Evolutionary conservation across 1,140 invertebrate genomes (phyloP), one percentile per base, ranked within the genome.

Genomic region (Daktulosphaira vitifoliae): DNA sequence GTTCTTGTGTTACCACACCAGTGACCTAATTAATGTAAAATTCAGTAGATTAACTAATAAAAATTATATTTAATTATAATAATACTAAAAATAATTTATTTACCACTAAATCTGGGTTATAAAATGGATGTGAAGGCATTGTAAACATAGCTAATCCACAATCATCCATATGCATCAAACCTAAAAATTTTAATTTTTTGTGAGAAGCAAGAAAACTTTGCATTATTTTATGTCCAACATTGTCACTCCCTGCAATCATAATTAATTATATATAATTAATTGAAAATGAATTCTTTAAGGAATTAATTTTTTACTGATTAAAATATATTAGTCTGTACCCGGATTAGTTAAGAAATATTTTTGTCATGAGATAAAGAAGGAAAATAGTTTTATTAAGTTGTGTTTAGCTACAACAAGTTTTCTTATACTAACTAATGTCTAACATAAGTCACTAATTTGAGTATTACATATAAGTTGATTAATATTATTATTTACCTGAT

Each of bases 401-500:
- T n/a, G n/a, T n/a, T n/a, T n/a, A n/a, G n/a, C n/a, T n/a, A n/a
- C n/a, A n/a, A n/a, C n/a, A n/a, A n/a, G n/a, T n/a, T n/a, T n/a
- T n/a, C n/a, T n/a, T n/a, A n/a, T n/a, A n/a, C n/a, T n/a, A n/a
- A n/a, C n/a, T n/a, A n/a, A n/a, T n/a, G n/a, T n/a, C n/a, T n/a
- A n/a, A n/a, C n/a, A n/a, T n/a, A n/a, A n/a, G n/a, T n/a, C n/a
- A n/a, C n/a, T n/a, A n/a, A n/a, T n/a, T n/a, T n/a, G n/a, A n/a
- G n/a, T n/a, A n/a, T n/a, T n/a, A n/a, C n/a, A n/a, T n/a, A n/a
- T n/a, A n/a, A n/a, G n/a, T n/a, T n/a, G n/a, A n/a, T n/a, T n/a
- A n/a, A n/a, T n/a, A n/a, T n/a, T n/a, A n/a, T n/a, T n/a, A n/a
- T 67, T 65, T 71, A 75, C 86, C 86, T 39, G 86, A 88, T 68